phyloP scores from a whole-genome alignment of 2,797 vertebrate species.

The Darevskia nairensis region DNA sequence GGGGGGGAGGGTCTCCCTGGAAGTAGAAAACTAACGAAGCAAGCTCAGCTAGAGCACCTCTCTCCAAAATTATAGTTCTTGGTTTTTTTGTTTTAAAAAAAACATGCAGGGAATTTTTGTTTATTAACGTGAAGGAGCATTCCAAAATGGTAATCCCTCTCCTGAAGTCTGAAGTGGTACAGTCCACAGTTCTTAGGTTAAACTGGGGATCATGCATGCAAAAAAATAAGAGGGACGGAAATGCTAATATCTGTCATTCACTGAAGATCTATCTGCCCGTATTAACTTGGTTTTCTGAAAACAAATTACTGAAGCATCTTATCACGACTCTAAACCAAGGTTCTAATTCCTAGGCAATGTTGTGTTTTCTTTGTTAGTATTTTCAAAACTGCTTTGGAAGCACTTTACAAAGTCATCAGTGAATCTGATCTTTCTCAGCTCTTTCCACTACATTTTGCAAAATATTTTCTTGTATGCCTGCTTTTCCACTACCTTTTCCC shows the following conservation, averaged over 20 bases:
- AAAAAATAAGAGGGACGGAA: background rate
- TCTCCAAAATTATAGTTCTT: too few species aligned
- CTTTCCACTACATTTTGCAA: constrained; percentile 4
- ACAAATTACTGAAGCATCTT: background rate
- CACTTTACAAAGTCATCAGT: background rate
- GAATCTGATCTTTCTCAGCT: background rate
- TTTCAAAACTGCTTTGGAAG: background rate
- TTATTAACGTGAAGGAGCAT: too few species aligned
- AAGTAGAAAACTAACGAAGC: too few species aligned
- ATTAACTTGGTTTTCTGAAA: background rate
- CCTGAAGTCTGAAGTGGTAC: too few species aligned
- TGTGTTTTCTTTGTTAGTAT: background rate
- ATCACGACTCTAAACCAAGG: background rate
- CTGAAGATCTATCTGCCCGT: background rate
- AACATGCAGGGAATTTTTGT: too few species aligned
- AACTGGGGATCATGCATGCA: background rate
- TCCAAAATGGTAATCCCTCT: too few species aligned
- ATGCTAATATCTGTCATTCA: background rate
- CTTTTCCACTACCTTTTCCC: constrained; percentile 19
- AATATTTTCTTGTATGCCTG: background rate
- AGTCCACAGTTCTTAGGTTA: background rate
- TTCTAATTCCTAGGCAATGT: background rate
- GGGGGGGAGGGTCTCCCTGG: too few species aligned
- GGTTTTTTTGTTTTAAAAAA: too few species aligned
- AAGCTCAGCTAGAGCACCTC: too few species aligned